Conservation (phyloP, 1,140 invertebrate genomes). For the Rhynchophorus ferrugineus region DNA sequence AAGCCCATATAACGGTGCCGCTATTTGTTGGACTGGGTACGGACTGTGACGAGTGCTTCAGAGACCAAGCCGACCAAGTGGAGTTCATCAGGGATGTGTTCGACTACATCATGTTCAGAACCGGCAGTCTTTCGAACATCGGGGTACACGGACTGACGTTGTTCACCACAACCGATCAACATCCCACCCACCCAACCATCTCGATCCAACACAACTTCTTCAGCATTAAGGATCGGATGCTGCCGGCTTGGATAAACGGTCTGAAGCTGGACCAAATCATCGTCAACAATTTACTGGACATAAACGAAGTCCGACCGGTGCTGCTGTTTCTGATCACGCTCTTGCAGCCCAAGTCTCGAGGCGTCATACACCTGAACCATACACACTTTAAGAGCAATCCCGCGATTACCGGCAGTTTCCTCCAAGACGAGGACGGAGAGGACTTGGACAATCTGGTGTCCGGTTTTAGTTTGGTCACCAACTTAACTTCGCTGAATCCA, state of each 20-base stretch:
- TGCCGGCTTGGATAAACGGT: slow-evolving; percentile 14
- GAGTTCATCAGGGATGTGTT: slow-evolving; percentile 23
- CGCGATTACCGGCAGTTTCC: slow-evolving; percentile 55
- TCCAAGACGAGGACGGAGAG: slow-evolving; percentile 41
- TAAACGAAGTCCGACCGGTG: slow-evolving; percentile 16
- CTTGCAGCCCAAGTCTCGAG: slow-evolving; percentile 58
- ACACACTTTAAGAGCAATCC: slow-evolving; percentile 55
- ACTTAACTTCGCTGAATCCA: slow-evolving; percentile 34
- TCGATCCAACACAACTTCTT: slow-evolving; percentile 25
- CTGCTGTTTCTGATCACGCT: slow-evolving; percentile 51
- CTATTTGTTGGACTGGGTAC: slow-evolving; percentile 22
- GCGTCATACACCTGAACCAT: slow-evolving; percentile 48
- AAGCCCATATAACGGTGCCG: slow-evolving; percentile 42
- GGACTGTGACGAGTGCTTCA: neutral
- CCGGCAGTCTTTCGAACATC: slow-evolving; percentile 20
- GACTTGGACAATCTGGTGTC: slow-evolving; percentile 35
- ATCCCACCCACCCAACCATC: slow-evolving; percentile 16
- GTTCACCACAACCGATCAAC: slow-evolving; percentile 17
- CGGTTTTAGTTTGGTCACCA: slow-evolving; percentile 32
- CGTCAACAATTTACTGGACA: slow-evolving; percentile 4
- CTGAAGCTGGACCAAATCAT: slow-evolving; percentile 15
- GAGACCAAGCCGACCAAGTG: slow-evolving; percentile 15
- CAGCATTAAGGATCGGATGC: slow-evolving; percentile 21
- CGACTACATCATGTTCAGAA: slow-evolving; percentile 24
- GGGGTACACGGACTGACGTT: slow-evolving; percentile 23